These are phyloP conservation scores for Ceratothoa steindachneri DNA, from an alignment of 2,888 invertebrate species.

Conservation along the genomic window DNA sequence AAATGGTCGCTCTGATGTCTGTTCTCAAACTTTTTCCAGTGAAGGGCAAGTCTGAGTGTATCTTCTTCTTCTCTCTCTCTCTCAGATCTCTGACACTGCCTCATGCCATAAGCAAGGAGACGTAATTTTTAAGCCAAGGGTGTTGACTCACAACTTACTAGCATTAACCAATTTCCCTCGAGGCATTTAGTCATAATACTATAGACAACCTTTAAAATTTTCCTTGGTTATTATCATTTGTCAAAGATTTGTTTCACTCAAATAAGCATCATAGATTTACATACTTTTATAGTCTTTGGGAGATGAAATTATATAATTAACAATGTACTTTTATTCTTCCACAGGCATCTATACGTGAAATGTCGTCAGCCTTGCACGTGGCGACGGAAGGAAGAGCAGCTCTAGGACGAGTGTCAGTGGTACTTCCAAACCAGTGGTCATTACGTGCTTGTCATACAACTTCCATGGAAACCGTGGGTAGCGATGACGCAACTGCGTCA, in stretches of 20 bases:
- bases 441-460: conserved; percentile 24
- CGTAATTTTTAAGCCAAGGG: no score
- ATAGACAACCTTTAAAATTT: not conserved
- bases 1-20: no score
- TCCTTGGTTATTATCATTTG: no score
- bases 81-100: no score
- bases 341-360: conserved; percentile 29
- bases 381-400: conserved; percentile 33
- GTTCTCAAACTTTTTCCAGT: no score
- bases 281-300: not conserved
- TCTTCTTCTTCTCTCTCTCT: no score
- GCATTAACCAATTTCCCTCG: no score
- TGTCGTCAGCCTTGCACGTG: conserved; percentile 32
- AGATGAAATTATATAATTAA: conserved; percentile 15
- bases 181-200: no score
- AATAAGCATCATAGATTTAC: not conserved
- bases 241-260: not conserved
- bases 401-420: conserved; percentile 26
- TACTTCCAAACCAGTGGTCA: conserved; percentile 33
- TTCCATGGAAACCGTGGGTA: conserved; percentile 41
- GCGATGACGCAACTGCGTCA: conserved; percentile 55
- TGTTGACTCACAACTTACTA: no score
- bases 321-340: not conserved
- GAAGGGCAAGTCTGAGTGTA: no score
- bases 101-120: no score